phyloP scores from a whole-genome alignment of 2,113 vertebrate genomes.

The Odocoileus hemionus region DNA sequence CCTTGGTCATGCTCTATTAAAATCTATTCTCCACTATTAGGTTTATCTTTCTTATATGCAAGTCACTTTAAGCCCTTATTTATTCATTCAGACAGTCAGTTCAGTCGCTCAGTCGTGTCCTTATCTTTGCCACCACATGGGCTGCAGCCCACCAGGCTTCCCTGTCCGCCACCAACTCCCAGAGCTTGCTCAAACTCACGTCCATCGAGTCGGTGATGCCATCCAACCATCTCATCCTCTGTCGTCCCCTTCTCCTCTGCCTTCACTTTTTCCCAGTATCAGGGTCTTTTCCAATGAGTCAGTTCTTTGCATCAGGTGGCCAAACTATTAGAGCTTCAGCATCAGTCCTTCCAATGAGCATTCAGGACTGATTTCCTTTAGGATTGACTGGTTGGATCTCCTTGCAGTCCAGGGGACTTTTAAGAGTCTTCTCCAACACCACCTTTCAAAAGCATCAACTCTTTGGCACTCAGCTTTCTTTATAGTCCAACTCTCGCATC shows the following conservation, averaged over 20 bases:
- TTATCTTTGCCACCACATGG: not conserved
- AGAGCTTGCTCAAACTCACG: not conserved
- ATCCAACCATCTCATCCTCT: not conserved
- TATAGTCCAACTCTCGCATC: not conserved
- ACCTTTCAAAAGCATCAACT: not conserved
- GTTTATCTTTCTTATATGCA: not conserved
- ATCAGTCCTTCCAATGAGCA: not conserved
- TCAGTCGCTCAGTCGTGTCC: fast-evolving
- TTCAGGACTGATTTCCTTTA: not conserved
- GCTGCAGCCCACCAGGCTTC: not conserved
- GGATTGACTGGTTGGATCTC: not conserved
- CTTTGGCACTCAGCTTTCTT: not conserved
- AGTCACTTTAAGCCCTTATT: not conserved
- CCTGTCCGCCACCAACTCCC: not conserved
- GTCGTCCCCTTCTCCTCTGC: not conserved
- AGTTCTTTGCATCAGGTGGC: not conserved
- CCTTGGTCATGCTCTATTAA: not conserved
- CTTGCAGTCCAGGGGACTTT: not conserved
- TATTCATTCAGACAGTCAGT: not conserved
- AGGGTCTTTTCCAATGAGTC: not conserved
- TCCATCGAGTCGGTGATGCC: not conserved
- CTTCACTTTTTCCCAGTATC: not conserved
- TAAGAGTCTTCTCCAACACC: not conserved
- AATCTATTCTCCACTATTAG: not conserved
- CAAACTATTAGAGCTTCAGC: not conserved